These are phyloP conservation scores for Diarsia mendica DNA, from an alignment of 2,888 invertebrate genomes.

Conservation along the genomic window DNA sequence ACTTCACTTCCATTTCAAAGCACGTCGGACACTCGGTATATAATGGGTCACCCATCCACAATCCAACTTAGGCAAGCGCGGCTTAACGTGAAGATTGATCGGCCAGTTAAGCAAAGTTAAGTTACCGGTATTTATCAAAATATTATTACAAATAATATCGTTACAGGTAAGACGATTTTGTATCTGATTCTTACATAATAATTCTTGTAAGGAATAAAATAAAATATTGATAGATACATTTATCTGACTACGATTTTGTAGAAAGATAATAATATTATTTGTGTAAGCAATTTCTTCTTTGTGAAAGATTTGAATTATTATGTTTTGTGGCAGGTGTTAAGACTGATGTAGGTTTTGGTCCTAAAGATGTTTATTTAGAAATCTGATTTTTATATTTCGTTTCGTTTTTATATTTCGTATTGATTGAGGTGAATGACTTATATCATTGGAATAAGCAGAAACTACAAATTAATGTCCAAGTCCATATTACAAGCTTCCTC, in stretches of 20 bases:
- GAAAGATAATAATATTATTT: constrained; percentile 7
- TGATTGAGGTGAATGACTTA: not conserved
- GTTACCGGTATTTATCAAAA: not conserved
- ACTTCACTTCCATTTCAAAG: no score
- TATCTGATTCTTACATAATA: constrained; percentile 2
- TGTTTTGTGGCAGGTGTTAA: not conserved
- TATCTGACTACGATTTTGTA: constrained; percentile 20
- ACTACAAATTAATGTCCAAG: no score
- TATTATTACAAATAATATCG: not conserved
- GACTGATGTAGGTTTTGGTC: not conserved
- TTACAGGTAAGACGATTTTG: constrained; percentile 20
- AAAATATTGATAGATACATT: constrained; percentile 14
- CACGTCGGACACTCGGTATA: no score
- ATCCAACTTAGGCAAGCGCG: no score
- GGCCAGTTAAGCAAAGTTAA: not conserved
- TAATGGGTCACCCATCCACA: no score
- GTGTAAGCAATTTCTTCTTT: not conserved
- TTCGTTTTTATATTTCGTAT: not conserved
- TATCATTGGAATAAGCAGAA: not conserved
- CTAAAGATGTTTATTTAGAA: not conserved
- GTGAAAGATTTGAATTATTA: constrained; percentile 10
- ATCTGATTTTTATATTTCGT: not conserved
- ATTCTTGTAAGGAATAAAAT: constrained; percentile 11
- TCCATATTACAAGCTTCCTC: no score
- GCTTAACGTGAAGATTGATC: no score